Base-by-base conservation (phyloP, 2,113 vertebrate species). In the Indicator indicator region DNA sequence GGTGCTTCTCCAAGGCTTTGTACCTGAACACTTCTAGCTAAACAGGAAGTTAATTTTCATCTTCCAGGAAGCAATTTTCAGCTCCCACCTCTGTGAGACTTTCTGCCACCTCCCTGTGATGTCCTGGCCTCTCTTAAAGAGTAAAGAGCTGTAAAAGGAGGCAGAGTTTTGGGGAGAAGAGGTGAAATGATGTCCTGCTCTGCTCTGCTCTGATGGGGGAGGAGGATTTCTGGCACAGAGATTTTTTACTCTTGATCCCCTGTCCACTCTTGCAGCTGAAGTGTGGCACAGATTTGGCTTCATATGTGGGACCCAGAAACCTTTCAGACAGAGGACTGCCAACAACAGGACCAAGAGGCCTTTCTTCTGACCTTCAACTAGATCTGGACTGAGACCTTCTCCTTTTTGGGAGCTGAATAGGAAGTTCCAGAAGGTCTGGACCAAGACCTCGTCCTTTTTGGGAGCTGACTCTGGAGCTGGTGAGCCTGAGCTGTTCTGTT, bases 21-120 rank as follows among this genome's bases (percentile, higher is more conserved):
- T 23, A 17, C 4, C 4, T 2, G 15, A 52, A 33, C 40, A n/a
- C 0, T 0, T 9, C 20, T 54, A 9, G 26, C 48, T 68, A 58
- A 32, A 1, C 40, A 71, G 59, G 67, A 69, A 32, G 36, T 23
- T 46, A 30, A 42, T 88, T 85, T 73, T 80, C 50, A 44, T 54
- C 56, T 85, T 46, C 30, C 26, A 52, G 50, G 20, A n/a, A 62
- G 38, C 10, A 23, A 67, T 74, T 52, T 65, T 75, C 74, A 67
- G 70, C 42, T 74, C 46, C 30, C 13, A 11, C 32, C 70, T 28
- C 50, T 21, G n/a, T 46, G 65, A 83, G 30, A 32, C 44, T 55
- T 87, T 30, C 52, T 44, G 32, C 21, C 24, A 11, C 46, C 5
- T 13, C 19, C 55, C 20, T 59, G 59, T 10, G 3, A 24, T 52